A percentile compares a stretch with the other conserved stretches of the same genome.
Evolutionary conservation across 2,888 invertebrate species (phyloP).

Genomic region (Catocala sponsa): DNA sequence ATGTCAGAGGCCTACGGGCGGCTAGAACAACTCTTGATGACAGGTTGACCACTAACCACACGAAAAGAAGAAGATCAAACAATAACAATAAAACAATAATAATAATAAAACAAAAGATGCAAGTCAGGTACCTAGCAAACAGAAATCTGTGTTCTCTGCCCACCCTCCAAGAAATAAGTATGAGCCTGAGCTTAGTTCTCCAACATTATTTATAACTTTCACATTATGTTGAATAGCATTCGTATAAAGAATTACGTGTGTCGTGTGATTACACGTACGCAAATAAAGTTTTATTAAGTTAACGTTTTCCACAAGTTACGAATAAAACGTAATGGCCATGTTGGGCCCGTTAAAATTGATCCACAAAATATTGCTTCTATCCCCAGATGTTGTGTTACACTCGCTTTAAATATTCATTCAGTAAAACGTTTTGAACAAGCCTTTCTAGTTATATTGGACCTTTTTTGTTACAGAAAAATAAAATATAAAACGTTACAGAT

Average conservation of each 20-base stretch:
- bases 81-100: too few species aligned
- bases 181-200: too few species aligned
- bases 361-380: constrained; percentile 25
- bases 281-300: constrained; percentile 47
- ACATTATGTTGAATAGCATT: constrained; percentile 5
- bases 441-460: background rate
- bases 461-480: too few species aligned
- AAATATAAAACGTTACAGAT: too few species aligned
- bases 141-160: too few species aligned
- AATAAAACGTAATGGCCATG: constrained; percentile 25
- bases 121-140: too few species aligned
- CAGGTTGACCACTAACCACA: too few species aligned
- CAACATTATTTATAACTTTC: background rate
- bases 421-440: background rate
- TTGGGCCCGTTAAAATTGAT: constrained; percentile 31
- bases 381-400: constrained; percentile 1
- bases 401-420: background rate
- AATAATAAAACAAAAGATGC: too few species aligned
- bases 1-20: too few species aligned
- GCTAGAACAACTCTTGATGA: too few species aligned
- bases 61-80: too few species aligned
- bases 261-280: constrained; percentile 21
- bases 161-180: too few species aligned
- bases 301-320: constrained; percentile 38
- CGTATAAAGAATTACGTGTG: constrained; percentile 22